Percentiles rank a stretch among this genome's conserved stretches.
phyloP scores from a whole-genome alignment of 2,113 vertebrate genomes.

The Ameiurus melas region DNA sequence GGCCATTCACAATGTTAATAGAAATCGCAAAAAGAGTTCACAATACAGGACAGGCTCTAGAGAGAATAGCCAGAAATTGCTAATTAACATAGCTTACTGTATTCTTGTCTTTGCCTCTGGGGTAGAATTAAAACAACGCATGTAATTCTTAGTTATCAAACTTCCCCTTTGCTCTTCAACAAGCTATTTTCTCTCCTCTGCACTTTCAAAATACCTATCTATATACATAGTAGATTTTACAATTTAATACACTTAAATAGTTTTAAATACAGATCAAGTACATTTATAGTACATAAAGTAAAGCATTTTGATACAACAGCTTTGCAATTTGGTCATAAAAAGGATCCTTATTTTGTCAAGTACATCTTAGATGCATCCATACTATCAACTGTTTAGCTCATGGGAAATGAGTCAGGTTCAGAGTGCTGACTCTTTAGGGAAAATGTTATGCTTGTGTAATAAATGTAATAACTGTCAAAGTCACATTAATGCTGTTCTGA shows the following conservation, averaged over 20 bases:
- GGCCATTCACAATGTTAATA: constrained; percentile 29
- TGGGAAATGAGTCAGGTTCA: constrained; percentile 15
- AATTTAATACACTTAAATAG: constrained; percentile 50
- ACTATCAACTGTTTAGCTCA: not conserved
- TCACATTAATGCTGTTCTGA: constrained; percentile 18
- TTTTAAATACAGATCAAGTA: constrained; percentile 50
- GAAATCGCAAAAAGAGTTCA: constrained; percentile 39
- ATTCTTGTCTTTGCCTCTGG: constrained; percentile 13
- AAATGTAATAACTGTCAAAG: constrained; percentile 9
- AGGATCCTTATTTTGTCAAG: constrained; percentile 21
- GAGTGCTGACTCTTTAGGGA: constrained; percentile 10
- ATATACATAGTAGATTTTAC: constrained; percentile 62
- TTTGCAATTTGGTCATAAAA: constrained; percentile 33
- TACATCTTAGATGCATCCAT: constrained; percentile 16
- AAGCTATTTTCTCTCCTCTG: constrained; percentile 8
- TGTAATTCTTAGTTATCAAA: constrained; percentile 29
- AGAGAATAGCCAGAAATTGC: constrained; percentile 24
- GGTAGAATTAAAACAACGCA: constrained; percentile 11
- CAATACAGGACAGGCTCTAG: constrained; percentile 29
- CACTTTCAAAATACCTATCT: constrained; percentile 67
- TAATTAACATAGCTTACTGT: constrained; percentile 28
- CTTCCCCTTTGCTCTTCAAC: constrained; percentile 1
- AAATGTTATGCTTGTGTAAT: not conserved
- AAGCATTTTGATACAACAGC: constrained; percentile 37
- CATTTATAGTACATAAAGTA: constrained; percentile 49